These are phyloP conservation scores for Bradysia coprophila DNA, from an alignment of 1,140 invertebrate genomes.

Conservation along the genomic window DNA sequence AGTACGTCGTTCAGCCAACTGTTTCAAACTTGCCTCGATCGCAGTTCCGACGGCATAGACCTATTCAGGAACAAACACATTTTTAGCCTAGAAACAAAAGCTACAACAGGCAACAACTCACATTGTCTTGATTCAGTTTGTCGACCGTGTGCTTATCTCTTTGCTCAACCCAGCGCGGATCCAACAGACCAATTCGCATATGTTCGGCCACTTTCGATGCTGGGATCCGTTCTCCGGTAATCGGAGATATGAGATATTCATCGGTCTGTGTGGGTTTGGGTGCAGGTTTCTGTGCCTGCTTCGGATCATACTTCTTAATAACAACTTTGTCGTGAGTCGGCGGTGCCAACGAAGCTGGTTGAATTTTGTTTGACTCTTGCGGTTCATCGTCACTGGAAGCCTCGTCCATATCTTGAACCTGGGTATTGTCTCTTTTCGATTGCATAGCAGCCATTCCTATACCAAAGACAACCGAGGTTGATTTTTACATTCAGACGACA, in stretches of 20 bases:
- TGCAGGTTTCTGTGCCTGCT: slow-evolving; percentile 32
- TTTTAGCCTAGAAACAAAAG: neutral
- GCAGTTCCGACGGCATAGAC: slow-evolving; percentile 76
- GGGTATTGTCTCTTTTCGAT: slow-evolving; percentile 22
- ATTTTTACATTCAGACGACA: too few relatives aligned
- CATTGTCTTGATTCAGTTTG: slow-evolving; percentile 23
- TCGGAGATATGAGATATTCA: slow-evolving; percentile 91
- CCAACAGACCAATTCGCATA: slow-evolving; percentile 90
- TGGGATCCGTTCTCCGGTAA: slow-evolving; percentile 94
- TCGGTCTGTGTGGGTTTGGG: slow-evolving; percentile 45
- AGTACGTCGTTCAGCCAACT: slow-evolving; percentile 92
- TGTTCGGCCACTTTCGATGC: slow-evolving; percentile 95
- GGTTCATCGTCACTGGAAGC: slow-evolving; percentile 62
- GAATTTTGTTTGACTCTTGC: slow-evolving; percentile 25
- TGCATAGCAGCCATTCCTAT: slow-evolving; percentile 9
- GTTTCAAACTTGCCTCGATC: slow-evolving; percentile 89
- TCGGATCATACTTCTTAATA: slow-evolving; percentile 96
- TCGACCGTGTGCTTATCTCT: slow-evolving; percentile 73
- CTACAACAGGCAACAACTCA: slow-evolving; percentile 3
- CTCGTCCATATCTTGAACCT: slow-evolving; percentile 81
- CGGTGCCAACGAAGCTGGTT: slow-evolving; percentile 50
- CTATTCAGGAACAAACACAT: slow-evolving; percentile 40
- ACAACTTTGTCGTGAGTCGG: slow-evolving; percentile 86
- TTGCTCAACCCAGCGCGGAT: slow-evolving; percentile 97
- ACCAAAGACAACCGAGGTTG: too few relatives aligned